Base-by-base conservation (phyloP, 2,888 invertebrate species). In the Hypselothyrea guttata region DNA sequence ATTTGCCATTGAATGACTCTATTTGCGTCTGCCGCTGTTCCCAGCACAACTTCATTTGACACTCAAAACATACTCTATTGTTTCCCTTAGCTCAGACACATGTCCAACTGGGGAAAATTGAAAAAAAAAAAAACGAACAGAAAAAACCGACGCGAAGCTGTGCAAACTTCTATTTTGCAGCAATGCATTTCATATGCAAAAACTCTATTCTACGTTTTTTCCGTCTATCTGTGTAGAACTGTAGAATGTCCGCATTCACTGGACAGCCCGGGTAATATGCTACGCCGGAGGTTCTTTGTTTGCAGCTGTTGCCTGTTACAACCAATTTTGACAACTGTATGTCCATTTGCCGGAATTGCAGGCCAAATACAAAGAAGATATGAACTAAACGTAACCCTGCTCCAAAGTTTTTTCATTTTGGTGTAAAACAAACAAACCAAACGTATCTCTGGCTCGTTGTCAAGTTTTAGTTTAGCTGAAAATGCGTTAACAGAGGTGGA, bases 271-370 rank as follows among this genome's bases (percentile, higher is more conserved):
- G 37, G 46, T 54, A 67, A 71, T 51, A 51, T 41, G 31, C 59
- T 48, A 33, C 7, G 35, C 27, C 7, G 34, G 12, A 38, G 13
- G 38, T 46, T 30, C 55, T 51, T 73, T 71, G 62, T 81, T 71
- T 57, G 71, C 81, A 75, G 71, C 76, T 83, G 83, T 66, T 60
- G 55, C 62, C 22, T 64, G 61, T 31, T 38, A 45, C 83, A 82
- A 82, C 83, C 78, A 79, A 79, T 79, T 79, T 79, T 58, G 85
- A 62, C 78, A 84, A 84, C 75, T 84, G 78, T 79, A 84, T 79
- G 78, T 82, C 78, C 62, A 84, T 83, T 83, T 79, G 75, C 53
- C 65, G 48, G 54, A 56, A 69, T 53, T 57, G 66, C 60, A 59
- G 62, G 38, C 27, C 13, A 16, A 48, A 49, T n/a, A n/a, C n/a